Conservation (phyloP, 2,888 invertebrate species). For the Notocelia uddmanniana region DNA sequence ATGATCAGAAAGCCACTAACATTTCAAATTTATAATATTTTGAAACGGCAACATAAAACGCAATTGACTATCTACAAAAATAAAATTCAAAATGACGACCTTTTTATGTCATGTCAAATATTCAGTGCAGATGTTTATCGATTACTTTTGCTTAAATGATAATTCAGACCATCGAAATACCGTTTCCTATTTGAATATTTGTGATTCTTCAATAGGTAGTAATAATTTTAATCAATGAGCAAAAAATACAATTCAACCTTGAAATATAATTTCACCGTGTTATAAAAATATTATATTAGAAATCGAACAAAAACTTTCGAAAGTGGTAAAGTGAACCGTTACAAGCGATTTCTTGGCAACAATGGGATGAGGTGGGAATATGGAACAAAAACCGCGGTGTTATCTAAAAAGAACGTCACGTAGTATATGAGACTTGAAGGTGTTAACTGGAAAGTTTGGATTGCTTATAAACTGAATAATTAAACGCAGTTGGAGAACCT, state of each 20-base stretch:
- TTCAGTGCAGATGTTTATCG: no score
- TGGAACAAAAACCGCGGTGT: conserved; percentile 67
- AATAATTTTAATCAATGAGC: background rate
- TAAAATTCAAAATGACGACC: no score
- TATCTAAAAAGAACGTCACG: conserved; percentile 75
- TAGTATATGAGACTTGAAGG: conserved; percentile 72
- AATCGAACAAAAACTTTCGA: conserved; percentile 60
- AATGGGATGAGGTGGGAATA: conserved; percentile 64
- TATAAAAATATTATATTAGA: conserved; percentile 37
- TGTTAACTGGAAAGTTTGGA: conserved; percentile 1
- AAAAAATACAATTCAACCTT: background rate
- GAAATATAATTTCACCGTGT: conserved; percentile 5
- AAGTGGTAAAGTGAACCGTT: conserved; percentile 75
- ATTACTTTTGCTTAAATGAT: background rate
- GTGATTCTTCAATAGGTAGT: background rate
- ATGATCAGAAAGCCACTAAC: background rate
- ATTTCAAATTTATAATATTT: background rate
- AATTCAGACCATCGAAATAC: background rate
- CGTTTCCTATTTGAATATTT: background rate
- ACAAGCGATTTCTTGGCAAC: conserved; percentile 74
- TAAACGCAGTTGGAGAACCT: background rate
- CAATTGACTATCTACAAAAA: no score
- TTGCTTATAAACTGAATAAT: conserved; percentile 8
- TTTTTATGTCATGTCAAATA: no score
- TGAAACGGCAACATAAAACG: background rate